phyloP scores from a whole-genome alignment of 2,888 invertebrate species.

The Dermolepida albohirtum region DNA sequence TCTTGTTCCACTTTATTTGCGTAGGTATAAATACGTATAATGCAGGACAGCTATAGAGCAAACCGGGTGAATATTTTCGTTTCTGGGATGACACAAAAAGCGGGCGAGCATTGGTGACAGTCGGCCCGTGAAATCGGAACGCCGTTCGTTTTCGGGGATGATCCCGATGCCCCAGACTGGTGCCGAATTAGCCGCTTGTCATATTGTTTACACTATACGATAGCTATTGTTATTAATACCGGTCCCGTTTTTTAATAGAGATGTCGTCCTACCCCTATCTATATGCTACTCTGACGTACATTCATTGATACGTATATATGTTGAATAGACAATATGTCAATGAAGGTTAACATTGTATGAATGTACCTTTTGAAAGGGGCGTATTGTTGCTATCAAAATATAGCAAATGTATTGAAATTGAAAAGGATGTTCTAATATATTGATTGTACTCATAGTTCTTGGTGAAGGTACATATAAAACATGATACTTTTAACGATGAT shows the following conservation, averaged over 20 bases:
- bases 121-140: conserved; percentile 54
- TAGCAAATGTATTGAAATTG: no score
- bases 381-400: no score
- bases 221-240: conserved; percentile 49
- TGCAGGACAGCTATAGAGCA: conserved; percentile 35
- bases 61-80: conserved; percentile 40
- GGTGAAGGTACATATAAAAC: no score
- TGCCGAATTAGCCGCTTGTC: conserved; percentile 65
- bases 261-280: conserved; percentile 47
- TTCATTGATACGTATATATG: no score
- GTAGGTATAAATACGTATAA: conserved; percentile 25
- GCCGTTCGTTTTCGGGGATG: conserved; percentile 44
- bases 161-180: conserved; percentile 52
- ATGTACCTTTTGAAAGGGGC: no score
- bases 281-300: neutral
- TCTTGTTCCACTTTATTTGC: conserved; percentile 29
- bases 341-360: no score
- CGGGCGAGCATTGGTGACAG: conserved; percentile 51
- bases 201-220: conserved; percentile 64
- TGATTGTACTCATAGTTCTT: no score
- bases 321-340: no score
- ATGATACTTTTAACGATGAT: no score
- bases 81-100: conserved; percentile 47
- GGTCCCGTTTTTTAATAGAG: conserved; percentile 49
- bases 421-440: no score